phyloP scores from a whole-genome alignment of 2,888 invertebrate species.

The Cryptocheilus praepositus region DNA sequence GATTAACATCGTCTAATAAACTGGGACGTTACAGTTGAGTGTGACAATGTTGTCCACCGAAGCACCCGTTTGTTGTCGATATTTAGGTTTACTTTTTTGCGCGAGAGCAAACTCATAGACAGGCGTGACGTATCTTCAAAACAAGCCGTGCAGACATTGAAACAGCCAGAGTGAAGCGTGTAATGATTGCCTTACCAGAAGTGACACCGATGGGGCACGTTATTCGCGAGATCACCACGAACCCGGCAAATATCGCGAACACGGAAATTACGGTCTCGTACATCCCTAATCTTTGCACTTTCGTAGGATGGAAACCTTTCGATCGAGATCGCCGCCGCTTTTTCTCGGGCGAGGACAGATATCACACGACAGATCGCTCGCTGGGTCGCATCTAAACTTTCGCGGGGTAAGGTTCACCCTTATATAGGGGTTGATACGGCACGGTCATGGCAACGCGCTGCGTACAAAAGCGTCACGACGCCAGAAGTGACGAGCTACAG shows the following conservation, averaged over 20 bases:
- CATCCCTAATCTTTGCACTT: neutral
- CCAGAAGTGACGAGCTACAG: no score
- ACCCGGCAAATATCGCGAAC: slow-evolving; percentile 21
- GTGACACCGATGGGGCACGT: slow-evolving; percentile 25
- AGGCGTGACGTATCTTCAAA: no score
- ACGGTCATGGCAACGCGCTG: slow-evolving; percentile 1
- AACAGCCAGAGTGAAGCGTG: neutral
- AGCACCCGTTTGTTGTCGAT: no score
- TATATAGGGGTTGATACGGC: slow-evolving; percentile 60
- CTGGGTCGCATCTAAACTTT: slow-evolving; percentile 61
- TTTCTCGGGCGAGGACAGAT: neutral
- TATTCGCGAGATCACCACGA: slow-evolving; percentile 24
- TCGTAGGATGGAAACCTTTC: slow-evolving; percentile 8
- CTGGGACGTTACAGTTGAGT: neutral
- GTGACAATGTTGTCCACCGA: no score
- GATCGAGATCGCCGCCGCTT: neutral
- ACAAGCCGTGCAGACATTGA: neutral
- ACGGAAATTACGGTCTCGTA: slow-evolving; percentile 20
- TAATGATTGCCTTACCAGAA: slow-evolving; percentile 33
- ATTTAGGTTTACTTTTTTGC: no score
- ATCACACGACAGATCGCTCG: slow-evolving; percentile 46
- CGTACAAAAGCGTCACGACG: neutral
- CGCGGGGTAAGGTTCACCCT: slow-evolving; percentile 59
- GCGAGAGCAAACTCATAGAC: no score
- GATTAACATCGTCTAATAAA: neutral